Conservation (phyloP, 2,797 vertebrate species). For the Crocodylus rhombifer region DNA sequence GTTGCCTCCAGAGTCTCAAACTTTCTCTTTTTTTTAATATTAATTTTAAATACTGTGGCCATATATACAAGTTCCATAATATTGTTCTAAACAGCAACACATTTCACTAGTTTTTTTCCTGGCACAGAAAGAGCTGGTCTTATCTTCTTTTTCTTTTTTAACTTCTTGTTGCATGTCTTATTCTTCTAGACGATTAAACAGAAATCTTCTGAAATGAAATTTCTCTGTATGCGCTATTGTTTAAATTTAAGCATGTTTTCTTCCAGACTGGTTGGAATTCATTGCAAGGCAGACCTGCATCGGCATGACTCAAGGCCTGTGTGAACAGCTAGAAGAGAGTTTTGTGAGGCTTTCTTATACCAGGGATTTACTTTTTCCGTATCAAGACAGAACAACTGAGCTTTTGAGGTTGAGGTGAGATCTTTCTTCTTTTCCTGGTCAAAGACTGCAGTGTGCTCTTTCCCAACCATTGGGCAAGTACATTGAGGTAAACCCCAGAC, state of each 20-base stretch:
- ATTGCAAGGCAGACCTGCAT: neutral
- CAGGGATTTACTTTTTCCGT: neutral
- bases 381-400: fast-evolving
- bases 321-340: neutral
- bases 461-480: neutral
- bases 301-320: neutral
- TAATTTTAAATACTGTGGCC: neutral
- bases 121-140: neutral
- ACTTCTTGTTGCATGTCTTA: neutral
- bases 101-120: neutral
- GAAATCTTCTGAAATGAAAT: conserved; percentile 19
- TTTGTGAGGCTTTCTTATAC: neutral
- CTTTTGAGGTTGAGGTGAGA: neutral
- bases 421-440: neutral
- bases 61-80: neutral
- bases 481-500: neutral
- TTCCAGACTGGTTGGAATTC: neutral
- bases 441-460: neutral
- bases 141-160: neutral
- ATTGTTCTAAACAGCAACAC: neutral
- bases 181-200: neutral
- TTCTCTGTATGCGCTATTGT: neutral
- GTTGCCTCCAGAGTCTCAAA: neutral
- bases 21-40: neutral
- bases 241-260: neutral